Evolutionary conservation across 2,888 invertebrate genomes (phyloP).

Genomic region (Sarcophaga rosellei): DNA sequence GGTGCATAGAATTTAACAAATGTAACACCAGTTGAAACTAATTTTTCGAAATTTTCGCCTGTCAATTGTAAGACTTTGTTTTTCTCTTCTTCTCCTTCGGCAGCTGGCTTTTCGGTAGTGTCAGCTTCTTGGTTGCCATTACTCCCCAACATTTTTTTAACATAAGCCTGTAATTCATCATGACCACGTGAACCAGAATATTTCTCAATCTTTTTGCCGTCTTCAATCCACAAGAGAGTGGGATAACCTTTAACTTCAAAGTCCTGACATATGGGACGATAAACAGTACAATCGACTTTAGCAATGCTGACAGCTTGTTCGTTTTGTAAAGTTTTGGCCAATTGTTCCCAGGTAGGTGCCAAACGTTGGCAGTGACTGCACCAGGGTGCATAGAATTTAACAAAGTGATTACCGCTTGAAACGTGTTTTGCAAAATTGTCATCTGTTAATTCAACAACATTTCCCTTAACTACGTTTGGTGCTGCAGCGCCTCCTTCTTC

Average conservation of each 20-base stretch:
- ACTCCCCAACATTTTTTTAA: constrained; percentile 86
- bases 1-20: constrained; percentile 95
- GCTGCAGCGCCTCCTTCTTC: constrained; percentile 57
- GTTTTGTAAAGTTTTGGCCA: constrained; percentile 87
- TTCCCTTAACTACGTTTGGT: constrained; percentile 65
- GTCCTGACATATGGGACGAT: constrained; percentile 88
- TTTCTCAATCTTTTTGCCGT: constrained; percentile 92
- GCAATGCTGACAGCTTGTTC: constrained; percentile 87
- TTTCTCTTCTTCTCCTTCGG: constrained; percentile 73
- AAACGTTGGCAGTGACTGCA: constrained; percentile 92
- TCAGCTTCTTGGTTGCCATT: constrained; percentile 33
- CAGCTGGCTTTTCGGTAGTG: constrained; percentile 68
- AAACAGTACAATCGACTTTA: constrained; percentile 92
- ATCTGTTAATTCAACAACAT: constrained; percentile 87
- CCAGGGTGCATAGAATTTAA: constrained; percentile 97
- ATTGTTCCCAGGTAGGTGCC: constrained; percentile 92
- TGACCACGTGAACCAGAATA: constrained; percentile 86
- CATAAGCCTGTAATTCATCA: constrained; percentile 87
- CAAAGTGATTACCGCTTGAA: constrained; percentile 89
- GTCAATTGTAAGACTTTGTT: constrained; percentile 82
- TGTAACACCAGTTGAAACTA: constrained; percentile 87
- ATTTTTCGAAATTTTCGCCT: constrained; percentile 87
- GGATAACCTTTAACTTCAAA: constrained; percentile 94
- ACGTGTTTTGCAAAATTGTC: constrained; percentile 89
- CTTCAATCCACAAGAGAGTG: constrained; percentile 92